A percentile compares a stretch with the other conserved stretches of the same genome.
Conservation (phyloP, 2,888 invertebrate genomes). For the Agrenia bidenticulata region DNA sequence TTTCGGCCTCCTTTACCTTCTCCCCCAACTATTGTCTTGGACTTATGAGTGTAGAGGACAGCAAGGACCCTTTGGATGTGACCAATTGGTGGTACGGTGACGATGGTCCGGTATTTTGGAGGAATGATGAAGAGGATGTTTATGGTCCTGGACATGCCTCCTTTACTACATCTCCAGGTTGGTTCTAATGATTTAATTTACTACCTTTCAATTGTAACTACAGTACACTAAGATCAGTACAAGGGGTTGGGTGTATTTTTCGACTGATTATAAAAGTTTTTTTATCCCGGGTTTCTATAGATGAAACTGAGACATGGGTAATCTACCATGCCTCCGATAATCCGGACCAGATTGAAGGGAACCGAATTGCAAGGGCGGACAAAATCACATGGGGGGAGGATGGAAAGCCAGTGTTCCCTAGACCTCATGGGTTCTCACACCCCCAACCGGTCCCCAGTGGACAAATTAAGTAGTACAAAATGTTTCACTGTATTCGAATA, state of each 20-base stretch:
- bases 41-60: slow-evolving; percentile 31
- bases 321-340: slow-evolving; percentile 34
- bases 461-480: too few relatives aligned
- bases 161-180: slow-evolving; percentile 41
- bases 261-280: neutral
- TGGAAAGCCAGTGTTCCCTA: slow-evolving; percentile 37
- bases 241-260: neutral
- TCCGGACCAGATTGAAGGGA: slow-evolving; percentile 11
- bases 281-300: too few relatives aligned
- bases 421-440: slow-evolving; percentile 32
- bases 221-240: neutral
- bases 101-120: slow-evolving; percentile 34
- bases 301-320: slow-evolving; percentile 44
- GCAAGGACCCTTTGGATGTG: slow-evolving; percentile 35
- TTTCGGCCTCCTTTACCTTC: slow-evolving; percentile 40
- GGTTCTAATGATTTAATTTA: neutral
- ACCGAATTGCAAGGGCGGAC: slow-evolving; percentile 37
- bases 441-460: slow-evolving; percentile 14
- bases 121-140: slow-evolving; percentile 40
- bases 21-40: slow-evolving; percentile 39
- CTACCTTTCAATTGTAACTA: too few relatives aligned
- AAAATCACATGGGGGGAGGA: slow-evolving; percentile 37
- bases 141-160: slow-evolving; percentile 41
- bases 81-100: slow-evolving; percentile 37
- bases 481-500: too few relatives aligned